Evolutionary conservation across 2,113 vertebrate genomes (phyloP), one percentile per base, ranked within the genome.

Genomic region (Datnioides undecimradiatus): DNA sequence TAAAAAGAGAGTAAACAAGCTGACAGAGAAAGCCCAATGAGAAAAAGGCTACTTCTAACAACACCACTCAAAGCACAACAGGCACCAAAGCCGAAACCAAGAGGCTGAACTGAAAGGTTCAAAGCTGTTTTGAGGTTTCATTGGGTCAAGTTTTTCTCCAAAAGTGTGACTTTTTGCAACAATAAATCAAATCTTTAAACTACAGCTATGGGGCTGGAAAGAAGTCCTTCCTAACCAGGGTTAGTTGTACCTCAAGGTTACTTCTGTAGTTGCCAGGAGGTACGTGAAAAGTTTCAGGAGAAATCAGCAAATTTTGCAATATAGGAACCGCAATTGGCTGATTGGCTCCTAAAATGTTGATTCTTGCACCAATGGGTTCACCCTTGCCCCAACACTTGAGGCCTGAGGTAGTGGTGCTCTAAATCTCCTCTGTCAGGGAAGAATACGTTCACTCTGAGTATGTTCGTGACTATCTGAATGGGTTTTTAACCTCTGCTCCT

Each of bases 401-500:
- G 33, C 59, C 36, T 0, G 9, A 51, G 2, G 33, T 25, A 19
- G 17, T n/a, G 23, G 6, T 27, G 33, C 51, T 73, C 65, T 59
- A 76, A 73, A 80, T 88, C 76, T 82, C 59, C 38, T 75, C 72
- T 84, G 78, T 78, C 81, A 65, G 70, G 0, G 38, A 48, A 33
- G 63, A 87, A 74, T 79, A 66, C 80, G 34, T 33, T 77, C 76
- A 62, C 55, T 65, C 36, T 5, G 25, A 40, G 58, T 48, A 80
- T 83, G 79, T 90, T 69, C 82, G 79, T 69, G 76, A 34, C 65
- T 72, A 63, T 83, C 79, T 83, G 70, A 88, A 87, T 73, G 73
- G 64, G 82, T 84, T 79, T 86, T 91, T 92, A 93, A 93, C 87
- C 90, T 90, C 81, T 86, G 69, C 57, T 85, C 79, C 60, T 58